A percentile compares a stretch with the other conserved stretches of the same genome.
These are phyloP conservation scores for Platanista minor DNA, from an alignment of 2,113 vertebrate genomes.

Conservation along the genomic window DNA sequence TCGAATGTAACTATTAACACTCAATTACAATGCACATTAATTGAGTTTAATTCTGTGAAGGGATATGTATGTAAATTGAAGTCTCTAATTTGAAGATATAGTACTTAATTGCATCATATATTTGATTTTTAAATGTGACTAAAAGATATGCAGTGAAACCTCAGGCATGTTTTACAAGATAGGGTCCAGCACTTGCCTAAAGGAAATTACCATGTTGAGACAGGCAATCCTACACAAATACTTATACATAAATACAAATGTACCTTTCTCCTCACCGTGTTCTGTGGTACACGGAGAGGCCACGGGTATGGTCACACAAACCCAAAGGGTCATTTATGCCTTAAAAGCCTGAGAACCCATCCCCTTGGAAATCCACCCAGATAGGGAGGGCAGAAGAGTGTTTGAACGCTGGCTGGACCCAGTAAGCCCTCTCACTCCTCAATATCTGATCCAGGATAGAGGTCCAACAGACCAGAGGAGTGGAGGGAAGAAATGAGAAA, in stretches of 20 bases:
- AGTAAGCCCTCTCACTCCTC: not conserved
- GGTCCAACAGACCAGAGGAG: not conserved
- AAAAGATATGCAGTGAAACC: not conserved
- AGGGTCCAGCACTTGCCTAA: not conserved
- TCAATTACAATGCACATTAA: not conserved
- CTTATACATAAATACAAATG: not conserved
- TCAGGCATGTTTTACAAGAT: not conserved
- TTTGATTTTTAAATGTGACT: constrained; percentile 9
- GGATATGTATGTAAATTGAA: not conserved
- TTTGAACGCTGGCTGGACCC: not conserved
- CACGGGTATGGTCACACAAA: not conserved
- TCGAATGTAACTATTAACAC: not conserved
- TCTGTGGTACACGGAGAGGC: not conserved
- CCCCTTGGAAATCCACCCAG: not conserved
- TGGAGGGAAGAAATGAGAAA: not conserved
- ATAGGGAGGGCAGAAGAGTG: not conserved
- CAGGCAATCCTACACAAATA: not conserved
- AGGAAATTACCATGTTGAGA: not conserved
- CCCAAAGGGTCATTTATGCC: not conserved
- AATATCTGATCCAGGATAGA: not conserved
- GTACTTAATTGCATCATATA: not conserved
- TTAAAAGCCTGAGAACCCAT: not conserved
- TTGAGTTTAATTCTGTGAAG: not conserved
- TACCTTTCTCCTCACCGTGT: not conserved
- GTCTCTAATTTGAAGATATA: not conserved